Evolutionary conservation across 2,797 vertebrate species (phyloP), one percentile per base, ranked within the genome.

Genomic region (Spheniscus humboldti): DNA sequence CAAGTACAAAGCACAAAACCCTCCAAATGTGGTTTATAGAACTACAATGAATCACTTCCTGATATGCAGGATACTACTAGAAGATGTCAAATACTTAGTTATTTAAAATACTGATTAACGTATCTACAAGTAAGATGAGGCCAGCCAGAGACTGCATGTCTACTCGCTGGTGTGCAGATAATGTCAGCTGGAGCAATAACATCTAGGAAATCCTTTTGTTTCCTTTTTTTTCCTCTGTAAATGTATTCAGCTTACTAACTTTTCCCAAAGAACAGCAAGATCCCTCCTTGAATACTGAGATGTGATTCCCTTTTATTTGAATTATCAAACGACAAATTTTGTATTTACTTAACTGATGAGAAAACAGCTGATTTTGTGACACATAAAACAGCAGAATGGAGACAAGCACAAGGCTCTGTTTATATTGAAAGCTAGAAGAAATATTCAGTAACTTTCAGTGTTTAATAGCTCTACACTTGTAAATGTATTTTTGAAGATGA

Each of bases 51-150:
- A 81, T 84, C 19, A 14, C 63, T 79, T 31, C 47, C 45, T 35
- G 63, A 79, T 53, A 62, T 56, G 66, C 43, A 66, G 50, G 68
- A 48, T 18, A 63, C 48, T 88, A 47, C 69, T 78, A 47, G 67
- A 53, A 84, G 77, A 87, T 74, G 60, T 53, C 50, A 91, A 87
- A 89, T 77, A 76, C 74, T 50, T 76, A 73, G 62, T 84, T 92
- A 60, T 64, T 89, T 80, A 89, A 89, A 95, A 57, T 47, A 77
- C 56, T 64, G 47, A 83, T 82, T 88, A 95, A 86, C 67, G 94
- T 88, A 20, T 19, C 73, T 60, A 10, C 39, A 56, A 64, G 64
- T 86, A 63, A 85, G 90, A 86, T 73, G 69, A 57, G 47, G 59
- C 47, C 74, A 92, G 57, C 4, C 80, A 79, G 30, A 59, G 71